A percentile compares a stretch with the other conserved stretches of the same genome.
Evolutionary conservation across 2,888 invertebrate species (phyloP).

Genomic region (Pantelozetes paolii): DNA sequence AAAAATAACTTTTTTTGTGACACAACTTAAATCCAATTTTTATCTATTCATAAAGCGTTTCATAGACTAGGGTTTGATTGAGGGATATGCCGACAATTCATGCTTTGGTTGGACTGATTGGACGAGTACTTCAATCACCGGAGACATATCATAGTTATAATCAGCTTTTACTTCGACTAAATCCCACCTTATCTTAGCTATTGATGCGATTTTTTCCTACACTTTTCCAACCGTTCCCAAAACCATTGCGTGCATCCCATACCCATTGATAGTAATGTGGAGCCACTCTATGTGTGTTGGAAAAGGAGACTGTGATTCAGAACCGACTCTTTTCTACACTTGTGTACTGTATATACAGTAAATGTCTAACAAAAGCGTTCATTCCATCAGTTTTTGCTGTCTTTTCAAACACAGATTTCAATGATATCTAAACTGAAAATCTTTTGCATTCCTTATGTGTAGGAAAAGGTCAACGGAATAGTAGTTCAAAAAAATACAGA

Average conservation of each 20-base stretch:
- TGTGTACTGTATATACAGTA: background rate
- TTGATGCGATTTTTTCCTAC: slow-evolving; percentile 17
- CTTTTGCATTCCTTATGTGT: background rate
- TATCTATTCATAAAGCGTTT: slow-evolving; percentile 8
- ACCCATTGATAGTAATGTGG: slow-evolving; percentile 18
- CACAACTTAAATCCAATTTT: background rate
- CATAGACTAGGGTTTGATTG: no score
- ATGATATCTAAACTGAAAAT: slow-evolving; percentile 26
- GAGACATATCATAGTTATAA: background rate
- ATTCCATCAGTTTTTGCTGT: background rate
- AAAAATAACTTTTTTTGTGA: background rate
- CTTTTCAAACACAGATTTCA: background rate
- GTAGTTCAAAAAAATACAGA: background rate
- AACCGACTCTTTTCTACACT: background rate
- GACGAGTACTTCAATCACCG: background rate
- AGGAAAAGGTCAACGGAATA: background rate
- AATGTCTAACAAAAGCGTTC: background rate
- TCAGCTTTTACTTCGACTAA: slow-evolving; percentile 14
- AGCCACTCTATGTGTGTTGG: background rate
- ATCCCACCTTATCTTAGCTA: background rate
- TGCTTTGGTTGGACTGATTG: background rate
- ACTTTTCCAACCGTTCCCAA: background rate
- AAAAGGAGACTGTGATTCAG: background rate
- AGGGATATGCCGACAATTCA: background rate
- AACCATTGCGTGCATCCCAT: slow-evolving; percentile 32